Evolutionary conservation across 2,113 vertebrate genomes (phyloP), one percentile per base, ranked within the genome.

Genomic region (Lethenteron camtschaticum): DNA sequence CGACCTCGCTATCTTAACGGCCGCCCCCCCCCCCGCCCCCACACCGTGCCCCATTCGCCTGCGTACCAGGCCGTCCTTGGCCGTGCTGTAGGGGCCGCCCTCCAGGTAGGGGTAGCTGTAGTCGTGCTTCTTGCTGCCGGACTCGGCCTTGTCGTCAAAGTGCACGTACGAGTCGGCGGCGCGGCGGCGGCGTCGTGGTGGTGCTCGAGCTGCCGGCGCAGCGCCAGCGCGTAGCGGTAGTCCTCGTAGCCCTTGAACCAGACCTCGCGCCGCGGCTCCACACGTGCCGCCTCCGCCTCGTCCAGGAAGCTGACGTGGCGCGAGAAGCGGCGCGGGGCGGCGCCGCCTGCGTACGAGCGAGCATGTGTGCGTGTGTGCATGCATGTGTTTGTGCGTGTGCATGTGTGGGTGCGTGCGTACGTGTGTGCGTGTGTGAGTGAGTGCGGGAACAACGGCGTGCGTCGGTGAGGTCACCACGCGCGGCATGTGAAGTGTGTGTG

Each of bases 181-280:
- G n/a, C 18, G 20, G 5, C 41, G 69, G 69, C 20, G 9, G 20
- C 20, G 18, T 55, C 5, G 55, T n/a, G 14, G 14, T 66, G 60
- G 60, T n/a, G 60, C 58, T 73, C 70, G 12, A 58, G 69, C 57
- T 73, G 73, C 11, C 63, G 71, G 77, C 80, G 78, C 9, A 82
- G 81, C 24, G 81, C 74, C 14, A 81, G 83, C 0, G 86, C 81
- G 10, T 86, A 79, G n/a, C 89, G 77, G 75, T 92, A 92, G 76
- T 92, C 89, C 78, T 84, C 88, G 4, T 92, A 92, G 63, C 85
- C 87, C 2, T 82, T 83, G 56, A 85, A 82, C 88, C 88, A 89
- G 69, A 83, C 78, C 74, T 86, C 84, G 73, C 83, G 83, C 77
- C 86, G 86, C 10, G 82, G 86, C 68, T 83, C 82, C 75, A 84